phyloP scores from a whole-genome alignment of 1,140 invertebrate genomes.

The Microplitis demolitor region DNA sequence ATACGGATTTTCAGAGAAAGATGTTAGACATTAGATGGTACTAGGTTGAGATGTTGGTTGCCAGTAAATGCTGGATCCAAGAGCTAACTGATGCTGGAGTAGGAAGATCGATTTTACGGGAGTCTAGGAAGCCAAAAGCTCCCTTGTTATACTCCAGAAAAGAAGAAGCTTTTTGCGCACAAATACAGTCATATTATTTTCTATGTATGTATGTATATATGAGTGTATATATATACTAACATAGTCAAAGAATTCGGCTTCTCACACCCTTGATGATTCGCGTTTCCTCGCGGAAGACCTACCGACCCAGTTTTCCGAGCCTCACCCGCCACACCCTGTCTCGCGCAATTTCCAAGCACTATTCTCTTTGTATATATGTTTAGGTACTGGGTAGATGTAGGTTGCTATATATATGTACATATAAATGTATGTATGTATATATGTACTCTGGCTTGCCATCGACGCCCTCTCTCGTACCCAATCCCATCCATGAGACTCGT shows the following conservation, averaged over 20 bases:
- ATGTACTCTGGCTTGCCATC: too few species aligned
- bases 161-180: too few species aligned
- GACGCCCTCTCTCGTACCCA: too few species aligned
- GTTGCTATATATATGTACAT: not conserved
- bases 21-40: not conserved
- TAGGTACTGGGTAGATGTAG: not conserved
- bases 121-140: too few species aligned
- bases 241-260: not conserved
- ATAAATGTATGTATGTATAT: too few species aligned
- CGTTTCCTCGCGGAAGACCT: conserved; percentile 4
- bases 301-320: conserved; percentile 15
- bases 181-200: too few species aligned
- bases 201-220: not conserved
- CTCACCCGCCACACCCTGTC: not conserved
- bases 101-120: too few species aligned
- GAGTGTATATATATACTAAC: not conserved
- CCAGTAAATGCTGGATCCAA: too few species aligned
- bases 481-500: too few species aligned
- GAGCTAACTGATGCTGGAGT: too few species aligned
- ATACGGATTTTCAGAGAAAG: conserved; percentile 10
- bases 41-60: not conserved
- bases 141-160: too few species aligned
- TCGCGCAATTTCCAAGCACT: not conserved
- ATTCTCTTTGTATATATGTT: not conserved
- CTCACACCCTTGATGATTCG: not conserved